phyloP scores from a whole-genome alignment of 2,797 vertebrate species.

The Malurus leucopterus region DNA sequence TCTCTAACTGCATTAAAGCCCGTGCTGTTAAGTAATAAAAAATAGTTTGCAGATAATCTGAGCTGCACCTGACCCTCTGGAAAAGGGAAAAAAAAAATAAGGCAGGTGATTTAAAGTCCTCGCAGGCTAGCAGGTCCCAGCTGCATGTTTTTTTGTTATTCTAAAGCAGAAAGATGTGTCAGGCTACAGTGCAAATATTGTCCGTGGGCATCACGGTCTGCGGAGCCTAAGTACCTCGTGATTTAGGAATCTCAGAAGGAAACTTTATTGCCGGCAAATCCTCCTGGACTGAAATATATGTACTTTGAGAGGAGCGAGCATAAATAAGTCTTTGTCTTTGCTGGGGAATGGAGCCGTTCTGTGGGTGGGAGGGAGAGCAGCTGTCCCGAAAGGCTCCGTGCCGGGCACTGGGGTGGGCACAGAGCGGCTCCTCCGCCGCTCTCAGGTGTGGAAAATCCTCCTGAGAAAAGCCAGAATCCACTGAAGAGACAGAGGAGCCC shows the following conservation, averaged over 20 bases:
- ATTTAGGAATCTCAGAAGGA: slow-evolving; percentile 50
- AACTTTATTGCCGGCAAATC: slow-evolving; percentile 39
- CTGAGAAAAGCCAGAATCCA: no score
- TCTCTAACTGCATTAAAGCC: slow-evolving; percentile 21
- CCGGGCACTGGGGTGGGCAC: neutral
- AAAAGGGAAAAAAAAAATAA: neutral
- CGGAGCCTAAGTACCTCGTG: slow-evolving; percentile 1
- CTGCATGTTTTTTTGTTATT: slow-evolving; percentile 52
- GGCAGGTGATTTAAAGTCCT: slow-evolving; percentile 52
- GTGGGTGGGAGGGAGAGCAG: slow-evolving; percentile 10
- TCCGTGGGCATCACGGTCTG: slow-evolving; percentile 16
- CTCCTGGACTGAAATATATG: slow-evolving; percentile 23
- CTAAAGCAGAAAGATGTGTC: slow-evolving; percentile 41
- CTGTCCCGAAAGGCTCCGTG: neutral
- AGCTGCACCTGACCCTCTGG: slow-evolving; percentile 61
- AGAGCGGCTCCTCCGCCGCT: neutral
- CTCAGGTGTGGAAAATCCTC: no score
- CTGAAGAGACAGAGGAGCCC: no score
- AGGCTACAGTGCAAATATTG: slow-evolving; percentile 51
- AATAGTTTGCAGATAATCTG: slow-evolving; percentile 18
- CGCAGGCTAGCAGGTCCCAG: neutral
- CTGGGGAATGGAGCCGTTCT: neutral
- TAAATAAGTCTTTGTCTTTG: slow-evolving; percentile 41
- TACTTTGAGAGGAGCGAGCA: neutral
- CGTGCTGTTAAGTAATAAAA: slow-evolving; percentile 16